Percentiles rank a stretch among this genome's conserved stretches.
Evolutionary conservation across 1,140 invertebrate species (phyloP).

Genomic region (Colletes gigas): DNA sequence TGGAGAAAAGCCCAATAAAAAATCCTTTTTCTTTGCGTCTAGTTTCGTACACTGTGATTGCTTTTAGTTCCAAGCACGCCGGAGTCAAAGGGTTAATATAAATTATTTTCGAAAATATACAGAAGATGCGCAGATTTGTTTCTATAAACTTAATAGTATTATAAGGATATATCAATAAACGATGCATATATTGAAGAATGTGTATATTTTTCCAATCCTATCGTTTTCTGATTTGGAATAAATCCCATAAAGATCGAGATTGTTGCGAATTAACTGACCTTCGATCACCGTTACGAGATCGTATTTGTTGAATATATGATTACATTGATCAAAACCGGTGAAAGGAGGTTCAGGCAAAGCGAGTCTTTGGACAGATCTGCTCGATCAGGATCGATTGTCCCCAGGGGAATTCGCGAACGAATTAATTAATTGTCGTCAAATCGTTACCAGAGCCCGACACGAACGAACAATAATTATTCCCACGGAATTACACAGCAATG

Average conservation of each 20-base stretch:
- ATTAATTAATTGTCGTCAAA: neutral
- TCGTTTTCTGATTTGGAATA: slow-evolving; percentile 18
- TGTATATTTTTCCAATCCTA: neutral
- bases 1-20: too few relatives aligned
- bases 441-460: neutral
- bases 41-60: too few relatives aligned
- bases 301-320: slow-evolving; percentile 46
- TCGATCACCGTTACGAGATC: slow-evolving; percentile 47
- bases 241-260: slow-evolving; percentile 4
- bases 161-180: slow-evolving; percentile 49
- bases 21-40: too few relatives aligned
- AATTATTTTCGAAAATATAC: slow-evolving; percentile 57
- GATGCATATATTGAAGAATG: neutral
- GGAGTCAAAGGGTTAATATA: neutral
- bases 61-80: too few relatives aligned
- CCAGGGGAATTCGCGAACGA: too few relatives aligned
- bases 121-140: slow-evolving; percentile 18
- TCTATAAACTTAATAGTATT: slow-evolving; percentile 32
- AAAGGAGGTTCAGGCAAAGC: slow-evolving; percentile 19
- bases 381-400: neutral
- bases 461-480: neutral
- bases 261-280: slow-evolving; percentile 39
- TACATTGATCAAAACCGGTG: slow-evolving; percentile 33
- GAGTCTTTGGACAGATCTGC: neutral
- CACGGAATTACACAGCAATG: neutral